These are phyloP conservation scores for Leptinotarsa lineolata DNA, from an alignment of 1,140 invertebrate genomes.

Conservation along the genomic window DNA sequence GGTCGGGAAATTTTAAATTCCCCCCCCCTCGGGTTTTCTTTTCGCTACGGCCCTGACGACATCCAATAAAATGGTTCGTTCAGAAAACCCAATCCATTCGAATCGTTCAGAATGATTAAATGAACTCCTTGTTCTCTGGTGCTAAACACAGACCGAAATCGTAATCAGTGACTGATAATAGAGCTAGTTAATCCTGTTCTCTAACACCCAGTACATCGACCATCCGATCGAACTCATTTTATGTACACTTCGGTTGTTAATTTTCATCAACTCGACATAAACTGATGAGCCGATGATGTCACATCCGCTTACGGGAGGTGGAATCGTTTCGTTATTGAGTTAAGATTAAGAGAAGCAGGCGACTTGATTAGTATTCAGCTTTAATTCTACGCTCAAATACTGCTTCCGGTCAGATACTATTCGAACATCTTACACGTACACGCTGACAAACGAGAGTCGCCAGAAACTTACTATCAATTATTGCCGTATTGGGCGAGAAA, in stretches of 20 bases:
- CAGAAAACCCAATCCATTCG: too few relatives aligned
- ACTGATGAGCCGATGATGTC: neutral
- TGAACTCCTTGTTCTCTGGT: too few relatives aligned
- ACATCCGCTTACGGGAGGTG: constrained; percentile 2
- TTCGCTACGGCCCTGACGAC: too few relatives aligned
- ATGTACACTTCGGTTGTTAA: constrained; percentile 3
- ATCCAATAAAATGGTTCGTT: too few relatives aligned
- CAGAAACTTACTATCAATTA: constrained; percentile 1
- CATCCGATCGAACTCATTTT: neutral
- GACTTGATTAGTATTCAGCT: constrained; percentile 8
- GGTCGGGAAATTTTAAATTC: too few relatives aligned
- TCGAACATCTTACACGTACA: neutral
- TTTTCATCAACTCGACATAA: neutral
- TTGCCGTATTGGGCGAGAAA: neutral
- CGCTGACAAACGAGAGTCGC: constrained; percentile 3
- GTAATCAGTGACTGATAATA: too few relatives aligned
- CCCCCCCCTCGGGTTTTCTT: too few relatives aligned
- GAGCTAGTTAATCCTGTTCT: neutral
- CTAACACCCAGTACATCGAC: neutral
- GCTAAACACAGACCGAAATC: too few relatives aligned
- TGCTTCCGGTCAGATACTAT: neutral
- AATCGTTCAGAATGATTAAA: too few relatives aligned
- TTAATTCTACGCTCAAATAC: constrained; percentile 6
- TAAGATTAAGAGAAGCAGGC: constrained; percentile 5
- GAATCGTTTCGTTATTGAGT: constrained; percentile 8